Conservation (phyloP, 2,888 invertebrate genomes). For the Hirudinaria manillensis region DNA sequence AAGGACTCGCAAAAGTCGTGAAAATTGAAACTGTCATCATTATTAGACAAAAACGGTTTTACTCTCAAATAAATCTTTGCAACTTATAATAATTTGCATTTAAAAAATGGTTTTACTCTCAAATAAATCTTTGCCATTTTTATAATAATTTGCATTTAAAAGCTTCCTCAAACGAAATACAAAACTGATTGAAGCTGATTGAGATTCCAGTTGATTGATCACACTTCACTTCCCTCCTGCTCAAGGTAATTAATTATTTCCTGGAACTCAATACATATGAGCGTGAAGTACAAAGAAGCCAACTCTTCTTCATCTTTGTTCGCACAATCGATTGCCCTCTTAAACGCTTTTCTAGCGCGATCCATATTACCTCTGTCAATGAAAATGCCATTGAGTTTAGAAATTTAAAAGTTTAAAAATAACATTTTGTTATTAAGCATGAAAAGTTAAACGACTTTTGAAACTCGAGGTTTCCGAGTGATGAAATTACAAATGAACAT, state of each 20-base stretch:
- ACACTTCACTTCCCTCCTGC: constrained; percentile 55
- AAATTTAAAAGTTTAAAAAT: too few species aligned
- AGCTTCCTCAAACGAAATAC: background rate
- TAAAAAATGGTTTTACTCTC: too few species aligned
- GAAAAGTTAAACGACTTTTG: constrained; percentile 64
- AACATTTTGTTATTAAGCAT: too few species aligned
- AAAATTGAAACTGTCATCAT: too few species aligned
- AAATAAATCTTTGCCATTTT: too few species aligned
- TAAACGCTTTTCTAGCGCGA: constrained; percentile 76
- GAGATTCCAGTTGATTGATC: constrained; percentile 39
- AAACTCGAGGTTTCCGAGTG: constrained; percentile 86
- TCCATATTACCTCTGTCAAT: constrained; percentile 70
- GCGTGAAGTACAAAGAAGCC: constrained; percentile 79
- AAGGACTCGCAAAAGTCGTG: too few species aligned
- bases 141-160: too few species aligned
- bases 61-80: background rate
- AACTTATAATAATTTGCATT: too few species aligned
- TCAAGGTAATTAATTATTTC: constrained; percentile 60
- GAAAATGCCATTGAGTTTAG: too few species aligned
- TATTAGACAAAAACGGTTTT: too few species aligned
- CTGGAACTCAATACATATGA: constrained; percentile 84
- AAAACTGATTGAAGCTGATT: background rate
- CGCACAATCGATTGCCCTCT: constrained; percentile 77
- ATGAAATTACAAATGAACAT: constrained; percentile 91
- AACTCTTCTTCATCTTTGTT: constrained; percentile 82